Conservation (phyloP, 2,113 vertebrate genomes). For the Nannospalax galili region DNA sequence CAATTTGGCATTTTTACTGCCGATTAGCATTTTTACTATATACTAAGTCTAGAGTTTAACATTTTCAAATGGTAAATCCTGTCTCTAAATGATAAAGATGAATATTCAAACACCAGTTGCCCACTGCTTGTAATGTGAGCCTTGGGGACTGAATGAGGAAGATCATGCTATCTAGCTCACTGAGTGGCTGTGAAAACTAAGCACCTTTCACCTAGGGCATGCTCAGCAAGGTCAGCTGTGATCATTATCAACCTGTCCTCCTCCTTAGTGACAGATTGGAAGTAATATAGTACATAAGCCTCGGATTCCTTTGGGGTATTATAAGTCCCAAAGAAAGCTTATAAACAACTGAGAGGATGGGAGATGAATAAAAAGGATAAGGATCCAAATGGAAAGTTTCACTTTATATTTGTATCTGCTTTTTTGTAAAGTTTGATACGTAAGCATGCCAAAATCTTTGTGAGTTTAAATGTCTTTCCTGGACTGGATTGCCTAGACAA, state of each 20-base stretch:
- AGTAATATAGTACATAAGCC: neutral
- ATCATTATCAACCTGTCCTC: neutral
- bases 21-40: neutral
- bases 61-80: neutral
- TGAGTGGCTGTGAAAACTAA: neutral
- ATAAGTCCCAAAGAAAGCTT: neutral
- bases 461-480: neutral
- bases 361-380: neutral
- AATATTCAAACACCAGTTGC: neutral
- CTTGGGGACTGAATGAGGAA: neutral
- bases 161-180: neutral
- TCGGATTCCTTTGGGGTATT: neutral
- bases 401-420: neutral
- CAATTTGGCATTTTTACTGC: neutral
- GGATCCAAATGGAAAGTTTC: neutral
- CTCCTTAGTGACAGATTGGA: neutral
- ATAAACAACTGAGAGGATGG: neutral
- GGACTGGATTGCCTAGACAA: neutral
- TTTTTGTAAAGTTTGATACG: slow-evolving; percentile 4
- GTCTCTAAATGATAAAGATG: neutral
- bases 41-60: neutral
- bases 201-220: neutral
- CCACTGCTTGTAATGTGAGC: neutral
- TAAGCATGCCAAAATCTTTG: neutral
- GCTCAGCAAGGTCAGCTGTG: neutral